phyloP scores from a whole-genome alignment of 1,140 invertebrate genomes.

The Proales similis region DNA sequence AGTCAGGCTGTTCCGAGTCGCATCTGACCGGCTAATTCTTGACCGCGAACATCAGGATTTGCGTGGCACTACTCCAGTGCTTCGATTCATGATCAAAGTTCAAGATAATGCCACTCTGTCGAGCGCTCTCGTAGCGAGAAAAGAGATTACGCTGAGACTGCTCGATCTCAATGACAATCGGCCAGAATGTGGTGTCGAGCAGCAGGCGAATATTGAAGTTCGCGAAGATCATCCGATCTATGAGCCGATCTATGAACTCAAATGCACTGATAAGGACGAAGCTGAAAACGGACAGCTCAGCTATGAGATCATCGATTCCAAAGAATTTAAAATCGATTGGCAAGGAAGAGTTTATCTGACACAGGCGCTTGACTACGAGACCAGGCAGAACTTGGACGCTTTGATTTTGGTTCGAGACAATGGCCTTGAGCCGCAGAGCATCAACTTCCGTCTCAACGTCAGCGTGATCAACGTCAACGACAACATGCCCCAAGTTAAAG shows the following conservation, averaged over 20 bases:
- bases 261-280: conserved; percentile 19
- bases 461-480: conserved; percentile 21
- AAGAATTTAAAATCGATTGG: conserved; percentile 4
- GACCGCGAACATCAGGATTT: no score
- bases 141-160: conserved; percentile 4
- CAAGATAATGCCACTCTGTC: no score
- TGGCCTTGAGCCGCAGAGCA: neutral
- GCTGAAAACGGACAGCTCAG: conserved; percentile 4
- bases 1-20: no score
- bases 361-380: conserved; percentile 10
- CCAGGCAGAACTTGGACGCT: neutral
- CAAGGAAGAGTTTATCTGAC: conserved; percentile 13
- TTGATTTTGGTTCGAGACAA: neutral
- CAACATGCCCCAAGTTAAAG: conserved; percentile 18
- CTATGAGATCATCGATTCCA: neutral
- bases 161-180: conserved; percentile 34
- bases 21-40: no score
- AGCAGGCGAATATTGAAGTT: neutral
- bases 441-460: neutral
- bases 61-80: no score
- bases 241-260: conserved; percentile 23
- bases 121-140: no score
- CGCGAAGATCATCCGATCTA: conserved; percentile 1
- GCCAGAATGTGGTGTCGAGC: neutral
- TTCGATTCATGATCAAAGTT: neutral